These are phyloP conservation scores for Stenotaenia linearis DNA, from an alignment of 2,888 invertebrate genomes.

Conservation along the genomic window DNA sequence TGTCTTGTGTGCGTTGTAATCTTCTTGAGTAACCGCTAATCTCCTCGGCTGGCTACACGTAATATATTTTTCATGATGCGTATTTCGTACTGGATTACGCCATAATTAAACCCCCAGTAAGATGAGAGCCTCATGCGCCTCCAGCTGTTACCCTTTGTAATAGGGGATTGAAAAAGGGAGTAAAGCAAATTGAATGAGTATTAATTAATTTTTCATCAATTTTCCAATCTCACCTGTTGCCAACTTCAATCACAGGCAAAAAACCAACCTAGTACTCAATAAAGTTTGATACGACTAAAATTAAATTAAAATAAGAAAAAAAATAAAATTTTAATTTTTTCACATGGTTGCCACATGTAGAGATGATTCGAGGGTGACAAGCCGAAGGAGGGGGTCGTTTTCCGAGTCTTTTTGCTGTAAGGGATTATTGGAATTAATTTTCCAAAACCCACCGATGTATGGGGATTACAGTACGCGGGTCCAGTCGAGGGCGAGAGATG, in stretches of 20 bases:
- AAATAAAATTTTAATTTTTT: not conserved
- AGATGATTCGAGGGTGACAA: not conserved
- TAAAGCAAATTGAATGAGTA: conserved; percentile 1
- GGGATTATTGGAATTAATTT: conserved; percentile 21
- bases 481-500: conserved; percentile 23
- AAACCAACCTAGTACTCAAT: too few species aligned
- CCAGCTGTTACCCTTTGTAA: conserved; percentile 16
- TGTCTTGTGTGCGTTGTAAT: conserved; percentile 28
- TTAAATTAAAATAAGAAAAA: too few species aligned
- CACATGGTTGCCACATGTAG: conserved; percentile 26
- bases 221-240: conserved; percentile 8
- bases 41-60: conserved; percentile 30
- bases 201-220: conserved; percentile 18
- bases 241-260: not conserved
- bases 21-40: conserved; percentile 29
- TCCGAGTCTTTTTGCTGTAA: not conserved
- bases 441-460: conserved; percentile 19
- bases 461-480: conserved; percentile 24
- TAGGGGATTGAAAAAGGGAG: not conserved
- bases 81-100: conserved; percentile 27
- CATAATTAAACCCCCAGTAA: conserved; percentile 21
- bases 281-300: too few species aligned
- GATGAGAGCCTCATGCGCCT: not conserved
- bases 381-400: conserved; percentile 14
- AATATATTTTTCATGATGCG: conserved; percentile 29